Evolutionary conservation across 1,140 invertebrate species (phyloP).

Genomic region (Dreissena rostriformis): DNA sequence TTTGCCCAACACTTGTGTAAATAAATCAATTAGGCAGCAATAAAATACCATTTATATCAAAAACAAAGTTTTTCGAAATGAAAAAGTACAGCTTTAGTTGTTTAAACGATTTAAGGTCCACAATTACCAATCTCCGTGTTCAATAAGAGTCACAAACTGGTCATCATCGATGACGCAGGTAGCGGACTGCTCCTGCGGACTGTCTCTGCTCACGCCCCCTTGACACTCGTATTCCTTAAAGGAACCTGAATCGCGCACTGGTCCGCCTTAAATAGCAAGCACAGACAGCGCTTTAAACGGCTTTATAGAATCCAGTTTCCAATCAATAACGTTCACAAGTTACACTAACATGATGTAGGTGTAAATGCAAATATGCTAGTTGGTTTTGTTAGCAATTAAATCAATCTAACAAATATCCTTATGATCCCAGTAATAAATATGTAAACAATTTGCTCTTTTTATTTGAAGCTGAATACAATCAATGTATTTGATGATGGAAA

Average conservation of each 20-base stretch:
- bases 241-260: background rate
- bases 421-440: too few species aligned
- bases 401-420: background rate
- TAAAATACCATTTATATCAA: too few species aligned
- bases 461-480: too few species aligned
- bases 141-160: constrained; percentile 33
- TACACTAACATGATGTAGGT: background rate
- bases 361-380: background rate
- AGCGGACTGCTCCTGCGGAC: constrained; percentile 8
- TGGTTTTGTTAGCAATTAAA: background rate
- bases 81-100: too few species aligned
- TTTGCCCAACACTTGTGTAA: too few species aligned
- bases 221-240: constrained; percentile 18
- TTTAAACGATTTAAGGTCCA: too few species aligned
- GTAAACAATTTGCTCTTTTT: too few species aligned
- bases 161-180: constrained; percentile 25
- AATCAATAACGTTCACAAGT: background rate
- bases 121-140: constrained; percentile 47
- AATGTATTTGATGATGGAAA: background rate
- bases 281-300: background rate
- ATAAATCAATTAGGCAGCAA: too few species aligned
- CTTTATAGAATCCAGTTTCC: background rate
- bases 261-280: background rate
- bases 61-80: too few species aligned
- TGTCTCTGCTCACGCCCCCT: background rate